Percentiles rank a stretch among this genome's conserved stretches.
These are phyloP conservation scores for Drosophila aff. DNA, from an alignment of 1,140 invertebrate genomes.

Conservation along the genomic window DNA sequence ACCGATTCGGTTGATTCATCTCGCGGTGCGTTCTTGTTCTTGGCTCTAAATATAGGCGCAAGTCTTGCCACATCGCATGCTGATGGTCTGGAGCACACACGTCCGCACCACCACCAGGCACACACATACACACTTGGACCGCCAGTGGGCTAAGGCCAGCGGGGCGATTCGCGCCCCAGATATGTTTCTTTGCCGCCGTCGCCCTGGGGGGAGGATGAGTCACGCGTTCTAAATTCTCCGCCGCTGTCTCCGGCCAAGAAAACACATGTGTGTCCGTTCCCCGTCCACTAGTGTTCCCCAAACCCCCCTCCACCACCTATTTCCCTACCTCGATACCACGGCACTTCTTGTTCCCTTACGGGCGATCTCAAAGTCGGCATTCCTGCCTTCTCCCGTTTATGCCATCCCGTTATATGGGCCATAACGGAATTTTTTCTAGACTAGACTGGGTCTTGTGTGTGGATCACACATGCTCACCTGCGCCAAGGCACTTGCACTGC, in stretches of 20 bases:
- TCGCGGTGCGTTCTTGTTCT: slow-evolving; percentile 22
- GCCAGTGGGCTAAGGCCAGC: slow-evolving; percentile 23
- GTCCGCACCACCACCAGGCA: slow-evolving; percentile 9
- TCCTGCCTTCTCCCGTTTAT: slow-evolving; percentile 22
- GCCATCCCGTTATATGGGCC: slow-evolving; percentile 39
- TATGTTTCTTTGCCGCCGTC: slow-evolving; percentile 32
- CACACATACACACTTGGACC: slow-evolving; percentile 6
- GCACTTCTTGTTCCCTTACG: slow-evolving; percentile 12
- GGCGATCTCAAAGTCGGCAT: slow-evolving; percentile 2
- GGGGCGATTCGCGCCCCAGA: slow-evolving; percentile 41
- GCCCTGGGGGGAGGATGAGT: slow-evolving; percentile 45
- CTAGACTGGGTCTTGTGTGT: slow-evolving; percentile 4
- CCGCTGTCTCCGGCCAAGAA: slow-evolving; percentile 31
- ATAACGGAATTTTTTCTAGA: slow-evolving; percentile 40
- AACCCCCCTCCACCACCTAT: neutral
- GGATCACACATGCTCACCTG: slow-evolving; percentile 11
- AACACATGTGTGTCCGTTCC: slow-evolving; percentile 41
- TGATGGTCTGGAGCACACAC: slow-evolving; percentile 47
- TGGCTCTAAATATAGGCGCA: slow-evolving; percentile 47
- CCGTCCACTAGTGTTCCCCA: slow-evolving; percentile 9
- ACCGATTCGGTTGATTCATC: slow-evolving; percentile 23
- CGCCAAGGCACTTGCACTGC: slow-evolving; percentile 6
- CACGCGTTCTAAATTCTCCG: slow-evolving; percentile 49
- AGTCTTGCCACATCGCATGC: slow-evolving; percentile 42
- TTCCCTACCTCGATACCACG: neutral